phyloP scores from a whole-genome alignment of 2,888 invertebrate genomes.

The Pollenia angustigena region DNA sequence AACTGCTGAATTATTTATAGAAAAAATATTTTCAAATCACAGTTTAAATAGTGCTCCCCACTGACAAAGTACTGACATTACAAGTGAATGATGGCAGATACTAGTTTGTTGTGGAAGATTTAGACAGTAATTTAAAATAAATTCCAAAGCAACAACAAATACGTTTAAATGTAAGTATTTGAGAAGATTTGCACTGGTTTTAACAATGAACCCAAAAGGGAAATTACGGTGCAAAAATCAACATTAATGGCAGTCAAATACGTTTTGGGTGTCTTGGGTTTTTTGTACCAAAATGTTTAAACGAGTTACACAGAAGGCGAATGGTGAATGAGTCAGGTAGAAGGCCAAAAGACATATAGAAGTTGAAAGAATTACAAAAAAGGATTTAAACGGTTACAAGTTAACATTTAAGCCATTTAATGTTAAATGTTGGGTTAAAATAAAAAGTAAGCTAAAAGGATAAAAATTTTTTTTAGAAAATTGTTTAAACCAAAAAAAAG shows the following conservation, averaged over 20 bases:
- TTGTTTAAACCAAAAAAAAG: neutral
- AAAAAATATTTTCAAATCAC: slow-evolving; percentile 34
- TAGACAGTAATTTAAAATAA: slow-evolving; percentile 37
- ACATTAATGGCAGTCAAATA: slow-evolving; percentile 18
- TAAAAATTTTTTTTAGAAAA: neutral
- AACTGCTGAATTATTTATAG: slow-evolving; percentile 16
- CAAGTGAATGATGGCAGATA: too few species aligned
- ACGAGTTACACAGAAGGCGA: too few species aligned
- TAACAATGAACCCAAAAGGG: slow-evolving; percentile 43
- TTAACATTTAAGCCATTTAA: slow-evolving; percentile 20
- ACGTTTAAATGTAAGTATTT: slow-evolving; percentile 30
- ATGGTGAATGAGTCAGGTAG: neutral
- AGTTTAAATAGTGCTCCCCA: slow-evolving; percentile 3
- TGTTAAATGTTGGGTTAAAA: neutral
- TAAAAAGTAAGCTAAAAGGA: neutral
- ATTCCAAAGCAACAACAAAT: slow-evolving; percentile 6
- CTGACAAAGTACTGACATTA: neutral
- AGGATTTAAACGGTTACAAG: slow-evolving; percentile 9
- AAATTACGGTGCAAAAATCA: slow-evolving; percentile 62
- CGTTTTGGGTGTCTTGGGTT: neutral
- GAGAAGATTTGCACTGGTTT: slow-evolving; percentile 26
- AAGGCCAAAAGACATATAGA: neutral
- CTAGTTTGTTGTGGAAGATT: neutral
- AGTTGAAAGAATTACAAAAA: slow-evolving; percentile 20
- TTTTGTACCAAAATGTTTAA: neutral